Evolutionary conservation across 2,113 vertebrate species (phyloP).

Genomic region (Uropsilus gracilis): DNA sequence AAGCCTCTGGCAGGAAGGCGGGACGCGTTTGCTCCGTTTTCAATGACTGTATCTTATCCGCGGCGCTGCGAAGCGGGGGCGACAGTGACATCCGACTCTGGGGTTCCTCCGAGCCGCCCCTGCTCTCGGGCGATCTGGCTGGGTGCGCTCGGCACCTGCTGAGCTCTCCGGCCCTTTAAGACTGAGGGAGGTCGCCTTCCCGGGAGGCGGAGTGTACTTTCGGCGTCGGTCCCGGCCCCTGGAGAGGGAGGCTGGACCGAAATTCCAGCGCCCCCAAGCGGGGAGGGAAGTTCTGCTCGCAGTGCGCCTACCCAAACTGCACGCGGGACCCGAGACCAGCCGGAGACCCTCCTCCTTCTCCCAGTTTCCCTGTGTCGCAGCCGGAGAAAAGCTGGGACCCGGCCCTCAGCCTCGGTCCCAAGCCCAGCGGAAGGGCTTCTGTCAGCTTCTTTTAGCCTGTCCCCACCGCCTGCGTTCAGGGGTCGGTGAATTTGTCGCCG

Average conservation of each 20-base stretch:
- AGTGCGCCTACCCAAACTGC: neutral
- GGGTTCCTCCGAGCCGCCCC: no score
- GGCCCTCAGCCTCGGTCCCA: neutral
- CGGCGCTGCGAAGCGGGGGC: neutral
- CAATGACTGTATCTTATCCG: neutral
- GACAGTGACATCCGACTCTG: neutral
- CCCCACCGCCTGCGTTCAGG: neutral
- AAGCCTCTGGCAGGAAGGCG: neutral
- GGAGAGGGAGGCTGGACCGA: neutral
- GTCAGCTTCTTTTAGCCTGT: no score
- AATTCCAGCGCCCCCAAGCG: slow-evolving; percentile 66
- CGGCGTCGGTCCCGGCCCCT: neutral
- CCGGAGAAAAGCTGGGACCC: neutral
- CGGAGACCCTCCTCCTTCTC: neutral
- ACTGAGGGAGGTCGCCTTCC: neutral
- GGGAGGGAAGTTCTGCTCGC: neutral
- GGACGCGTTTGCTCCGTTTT: neutral
- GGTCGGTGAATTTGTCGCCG: neutral
- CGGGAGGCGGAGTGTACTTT: neutral
- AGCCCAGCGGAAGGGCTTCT: neutral
- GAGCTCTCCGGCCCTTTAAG: neutral
- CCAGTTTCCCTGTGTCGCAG: neutral
- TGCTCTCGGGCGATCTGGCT: neutral
- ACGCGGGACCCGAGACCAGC: neutral
- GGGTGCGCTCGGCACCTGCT: neutral